phyloP scores from a whole-genome alignment of 53 echinoderm and acorn worm genomes.

The Mesocentrotus franciscanus region DNA sequence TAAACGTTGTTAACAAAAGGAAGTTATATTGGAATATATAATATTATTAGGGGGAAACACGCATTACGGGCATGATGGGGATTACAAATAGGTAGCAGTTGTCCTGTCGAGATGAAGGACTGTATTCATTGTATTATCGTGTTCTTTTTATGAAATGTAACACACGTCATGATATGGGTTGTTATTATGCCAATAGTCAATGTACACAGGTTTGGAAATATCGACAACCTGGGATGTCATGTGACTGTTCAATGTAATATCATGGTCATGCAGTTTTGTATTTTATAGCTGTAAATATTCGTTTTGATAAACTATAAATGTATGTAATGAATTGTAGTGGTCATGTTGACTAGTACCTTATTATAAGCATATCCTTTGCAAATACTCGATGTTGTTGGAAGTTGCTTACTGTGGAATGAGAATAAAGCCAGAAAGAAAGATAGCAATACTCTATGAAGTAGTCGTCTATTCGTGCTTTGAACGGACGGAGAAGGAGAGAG shows the following conservation, averaged over 20 bases:
- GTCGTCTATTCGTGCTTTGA: background rate
- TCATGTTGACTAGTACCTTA: slow-evolving; percentile 25
- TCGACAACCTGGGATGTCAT: background rate
- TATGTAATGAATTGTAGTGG: background rate
- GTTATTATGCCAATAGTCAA: background rate
- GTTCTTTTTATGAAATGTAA: background rate
- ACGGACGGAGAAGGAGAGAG: background rate
- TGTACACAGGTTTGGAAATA: background rate
- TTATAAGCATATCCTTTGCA: slow-evolving; percentile 16
- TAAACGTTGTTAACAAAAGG: background rate
- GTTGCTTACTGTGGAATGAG: slow-evolving; percentile 12
- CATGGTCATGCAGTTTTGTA: slow-evolving; percentile 7
- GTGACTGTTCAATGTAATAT: background rate
- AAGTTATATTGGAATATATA: background rate
- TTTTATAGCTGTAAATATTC: background rate
- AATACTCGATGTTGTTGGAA: background rate
- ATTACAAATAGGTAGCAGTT: background rate
- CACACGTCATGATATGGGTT: background rate
- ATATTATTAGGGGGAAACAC: no score
- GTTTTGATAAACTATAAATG: slow-evolving; percentile 3
- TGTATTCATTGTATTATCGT: background rate
- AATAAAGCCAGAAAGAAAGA: background rate
- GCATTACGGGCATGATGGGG: no score
- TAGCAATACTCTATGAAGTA: background rate
- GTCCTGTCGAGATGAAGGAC: background rate